phyloP scores from a whole-genome alignment of 2,888 invertebrate species.

The Philhelius pedissequus region DNA sequence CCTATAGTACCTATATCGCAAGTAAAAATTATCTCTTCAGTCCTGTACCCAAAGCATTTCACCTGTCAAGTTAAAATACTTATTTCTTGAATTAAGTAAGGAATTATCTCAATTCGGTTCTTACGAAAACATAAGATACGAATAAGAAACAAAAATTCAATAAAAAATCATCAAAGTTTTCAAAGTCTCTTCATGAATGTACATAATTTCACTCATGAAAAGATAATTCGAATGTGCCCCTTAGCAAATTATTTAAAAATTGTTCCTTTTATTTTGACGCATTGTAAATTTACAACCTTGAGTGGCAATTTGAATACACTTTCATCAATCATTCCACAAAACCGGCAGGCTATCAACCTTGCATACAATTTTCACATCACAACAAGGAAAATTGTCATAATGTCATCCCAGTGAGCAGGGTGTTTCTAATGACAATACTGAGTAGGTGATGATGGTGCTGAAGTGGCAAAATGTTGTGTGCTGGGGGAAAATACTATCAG shows the following conservation, averaged over 20 bases:
- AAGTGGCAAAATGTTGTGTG: conserved; percentile 30
- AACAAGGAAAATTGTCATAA: conserved; percentile 42
- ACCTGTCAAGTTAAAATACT: too few species aligned
- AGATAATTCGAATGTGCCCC: neutral
- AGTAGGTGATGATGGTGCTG: conserved; percentile 46
- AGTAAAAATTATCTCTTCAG: too few species aligned
- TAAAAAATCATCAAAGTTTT: neutral
- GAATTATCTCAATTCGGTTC: too few species aligned
- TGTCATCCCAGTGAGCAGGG: neutral
- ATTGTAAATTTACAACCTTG: too few species aligned
- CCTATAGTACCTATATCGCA: too few species aligned
- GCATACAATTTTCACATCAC: conserved; percentile 13
- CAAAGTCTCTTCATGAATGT: neutral
- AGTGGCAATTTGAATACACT: neutral
- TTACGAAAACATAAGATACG: too few species aligned
- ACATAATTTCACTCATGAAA: neutral
- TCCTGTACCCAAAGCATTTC: too few species aligned
- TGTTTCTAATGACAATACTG: conserved; percentile 48
- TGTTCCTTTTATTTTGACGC: neutral
- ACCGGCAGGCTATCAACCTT: conserved; percentile 2
- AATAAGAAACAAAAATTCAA: neutral
- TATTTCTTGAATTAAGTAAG: too few species aligned
- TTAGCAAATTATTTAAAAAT: neutral
- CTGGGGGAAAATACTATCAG: conserved; percentile 24
- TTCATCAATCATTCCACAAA: conserved; percentile 27